Evolutionary conservation across 2,888 invertebrate genomes (phyloP), one percentile per base, ranked within the genome.

Genomic region (Germaria angustata): DNA sequence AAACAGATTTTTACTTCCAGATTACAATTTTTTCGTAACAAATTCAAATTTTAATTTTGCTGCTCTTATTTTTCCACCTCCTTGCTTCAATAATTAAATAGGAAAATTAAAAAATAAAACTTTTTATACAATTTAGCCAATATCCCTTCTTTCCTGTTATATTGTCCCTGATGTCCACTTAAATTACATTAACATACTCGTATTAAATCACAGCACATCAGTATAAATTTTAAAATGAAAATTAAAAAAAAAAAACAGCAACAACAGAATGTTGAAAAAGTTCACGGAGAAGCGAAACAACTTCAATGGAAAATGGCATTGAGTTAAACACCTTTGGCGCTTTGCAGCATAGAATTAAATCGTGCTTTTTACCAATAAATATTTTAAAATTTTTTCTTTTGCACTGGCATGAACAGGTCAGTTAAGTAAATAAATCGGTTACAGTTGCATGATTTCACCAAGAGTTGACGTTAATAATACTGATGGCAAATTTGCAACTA

Each of bases 391-490:
- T 39, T 76, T 61, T 61, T 61, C 39, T 15, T 78, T 57, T 69
- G 44, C 44, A 44, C 44, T 57, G 22, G n/a, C 44, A 57, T 53
- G 59, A 46, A 61, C 71, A 79, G 79, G 79, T 82, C 82, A 82
- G 69, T 79, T 79, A 79, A 71, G 68, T 78, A 75, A 76, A 72
- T 57, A 76, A 69, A 79, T 57, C 75, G 66, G 49, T 82, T 79
- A 79, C 79, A 82, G 71, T 81, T 68, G 51, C 68, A 81, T 63
- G 80, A 81, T 55, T 75, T 59, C 53, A 79, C 53, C 78, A 66
- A 36, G 51, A 75, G 66, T 36, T 76, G 79, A 65, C 71, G 34
- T 76, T 75, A 75, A 66, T 66, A 66, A 61, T 75, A 75, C 69
- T 61, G 68, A 66, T 46, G 63, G 61, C 28, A 59, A 68, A 68